Conservation (phyloP, 37 sponge, comb jelly and placozoan genomes). For the Theonella swinhoei region DNA sequence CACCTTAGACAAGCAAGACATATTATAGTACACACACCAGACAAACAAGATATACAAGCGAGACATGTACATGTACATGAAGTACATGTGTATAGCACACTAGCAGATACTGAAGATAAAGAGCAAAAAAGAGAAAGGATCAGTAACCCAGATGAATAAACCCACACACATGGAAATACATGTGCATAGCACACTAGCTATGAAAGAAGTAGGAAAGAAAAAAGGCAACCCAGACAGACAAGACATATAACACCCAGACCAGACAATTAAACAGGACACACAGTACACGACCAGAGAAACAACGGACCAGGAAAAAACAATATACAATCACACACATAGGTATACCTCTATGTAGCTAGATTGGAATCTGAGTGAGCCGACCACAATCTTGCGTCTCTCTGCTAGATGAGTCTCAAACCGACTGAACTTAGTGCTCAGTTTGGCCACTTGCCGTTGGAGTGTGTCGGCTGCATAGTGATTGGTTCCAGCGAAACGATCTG, state of each 20-base stretch:
- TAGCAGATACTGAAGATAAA: not conserved
- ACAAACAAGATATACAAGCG: not conserved
- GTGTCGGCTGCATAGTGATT: constrained; percentile 60
- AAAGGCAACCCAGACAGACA: not conserved
- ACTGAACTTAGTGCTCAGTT: constrained; percentile 51
- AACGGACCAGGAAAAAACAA: not conserved
- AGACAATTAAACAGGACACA: not conserved
- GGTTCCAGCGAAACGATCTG: constrained; percentile 53
- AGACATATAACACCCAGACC: not conserved
- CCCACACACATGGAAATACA: not conserved
- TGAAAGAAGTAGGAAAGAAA: too few relatives aligned
- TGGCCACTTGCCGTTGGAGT: constrained; percentile 53
- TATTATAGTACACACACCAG: not conserved
- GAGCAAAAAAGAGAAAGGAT: not conserved
- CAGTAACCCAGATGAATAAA: not conserved
- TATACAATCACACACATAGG: not conserved
- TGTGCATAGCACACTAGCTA: not conserved
- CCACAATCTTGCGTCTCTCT: constrained; percentile 43
- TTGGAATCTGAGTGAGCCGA: constrained; percentile 39
- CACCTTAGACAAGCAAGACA: not conserved
- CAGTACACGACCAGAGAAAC: not conserved
- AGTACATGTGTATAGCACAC: too few relatives aligned
- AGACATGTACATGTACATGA: not conserved
- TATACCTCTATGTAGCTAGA: constrained; percentile 33
- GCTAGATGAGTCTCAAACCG: constrained; percentile 38